These are phyloP conservation scores for Edolisoma coerulescens DNA, from an alignment of 2,113 vertebrate genomes.

Conservation along the genomic window DNA sequence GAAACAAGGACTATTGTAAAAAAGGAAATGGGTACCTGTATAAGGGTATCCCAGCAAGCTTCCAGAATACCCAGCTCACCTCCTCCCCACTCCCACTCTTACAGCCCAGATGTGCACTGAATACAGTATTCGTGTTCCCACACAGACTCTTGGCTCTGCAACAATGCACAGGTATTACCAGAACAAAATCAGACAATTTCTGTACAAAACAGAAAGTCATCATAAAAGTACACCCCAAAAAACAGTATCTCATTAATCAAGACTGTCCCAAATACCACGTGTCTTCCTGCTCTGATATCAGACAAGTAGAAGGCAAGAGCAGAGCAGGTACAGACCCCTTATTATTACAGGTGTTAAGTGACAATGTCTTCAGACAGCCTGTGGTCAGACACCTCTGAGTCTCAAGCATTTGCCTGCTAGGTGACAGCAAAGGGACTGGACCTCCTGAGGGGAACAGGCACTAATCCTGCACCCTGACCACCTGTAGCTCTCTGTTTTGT, in stretches of 20 bases:
- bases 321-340: not conserved
- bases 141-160: not conserved
- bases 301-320: not conserved
- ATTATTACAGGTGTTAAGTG: too few relatives aligned
- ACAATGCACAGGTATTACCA: not conserved
- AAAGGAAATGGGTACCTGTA: not conserved
- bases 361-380: not conserved
- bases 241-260: not conserved
- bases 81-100: not conserved
- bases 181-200: not conserved
- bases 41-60: not conserved
- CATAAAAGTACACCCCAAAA: not conserved
- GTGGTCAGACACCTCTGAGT: not conserved
- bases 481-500: rapidly evolving
- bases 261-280: rapidly evolving
- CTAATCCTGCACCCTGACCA: not conserved
- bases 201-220: not conserved
- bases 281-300: not conserved
- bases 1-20: not conserved
- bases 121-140: rapidly evolving
- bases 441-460: not conserved
- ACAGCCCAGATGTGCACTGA: not conserved
- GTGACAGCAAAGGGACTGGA: not conserved
- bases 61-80: not conserved
- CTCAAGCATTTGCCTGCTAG: not conserved